phyloP scores from a whole-genome alignment of 1,140 invertebrate genomes.

The Asobara japonica region DNA sequence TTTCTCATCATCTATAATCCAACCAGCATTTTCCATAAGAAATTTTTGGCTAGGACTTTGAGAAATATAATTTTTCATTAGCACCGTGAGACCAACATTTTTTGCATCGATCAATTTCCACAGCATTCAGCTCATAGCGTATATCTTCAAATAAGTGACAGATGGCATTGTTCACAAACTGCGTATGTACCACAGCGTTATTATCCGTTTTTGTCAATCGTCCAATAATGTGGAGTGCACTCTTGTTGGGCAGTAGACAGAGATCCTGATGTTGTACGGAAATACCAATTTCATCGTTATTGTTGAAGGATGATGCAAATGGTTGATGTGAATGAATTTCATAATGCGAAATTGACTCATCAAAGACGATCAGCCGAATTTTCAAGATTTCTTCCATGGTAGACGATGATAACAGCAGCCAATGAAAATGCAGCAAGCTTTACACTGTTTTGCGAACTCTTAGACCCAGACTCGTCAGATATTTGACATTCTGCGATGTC shows the following conservation, averaged over 20 bases:
- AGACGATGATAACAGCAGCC: not conserved
- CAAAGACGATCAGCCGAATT: slow-evolving; percentile 23
- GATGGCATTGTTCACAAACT: too few species aligned
- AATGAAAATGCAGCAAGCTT: not conserved
- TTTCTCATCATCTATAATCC: slow-evolving; percentile 38
- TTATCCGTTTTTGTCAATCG: slow-evolving; percentile 39
- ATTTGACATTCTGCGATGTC: not conserved
- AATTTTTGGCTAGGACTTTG: slow-evolving; percentile 38
- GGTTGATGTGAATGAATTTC: slow-evolving; percentile 45
- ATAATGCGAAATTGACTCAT: slow-evolving; percentile 51
- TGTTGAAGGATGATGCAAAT: slow-evolving; percentile 1
- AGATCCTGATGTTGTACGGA: slow-evolving; percentile 52
- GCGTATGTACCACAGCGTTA: not conserved
- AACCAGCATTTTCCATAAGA: slow-evolving; percentile 46
- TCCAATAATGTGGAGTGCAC: slow-evolving; percentile 53
- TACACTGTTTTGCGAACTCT: not conserved
- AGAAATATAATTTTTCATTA: slow-evolving; percentile 57
- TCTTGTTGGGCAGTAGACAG: slow-evolving; percentile 48
- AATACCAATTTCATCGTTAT: slow-evolving; percentile 13
- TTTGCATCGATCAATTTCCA: not conserved
- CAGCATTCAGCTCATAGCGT: too few species aligned
- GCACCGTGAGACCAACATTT: slow-evolving; percentile 56
- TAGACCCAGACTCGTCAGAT: not conserved
- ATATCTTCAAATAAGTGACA: too few species aligned
- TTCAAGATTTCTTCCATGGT: not conserved